Evolutionary conservation across 2,888 invertebrate genomes (phyloP).

Genomic region (Lymantria dispar): DNA sequence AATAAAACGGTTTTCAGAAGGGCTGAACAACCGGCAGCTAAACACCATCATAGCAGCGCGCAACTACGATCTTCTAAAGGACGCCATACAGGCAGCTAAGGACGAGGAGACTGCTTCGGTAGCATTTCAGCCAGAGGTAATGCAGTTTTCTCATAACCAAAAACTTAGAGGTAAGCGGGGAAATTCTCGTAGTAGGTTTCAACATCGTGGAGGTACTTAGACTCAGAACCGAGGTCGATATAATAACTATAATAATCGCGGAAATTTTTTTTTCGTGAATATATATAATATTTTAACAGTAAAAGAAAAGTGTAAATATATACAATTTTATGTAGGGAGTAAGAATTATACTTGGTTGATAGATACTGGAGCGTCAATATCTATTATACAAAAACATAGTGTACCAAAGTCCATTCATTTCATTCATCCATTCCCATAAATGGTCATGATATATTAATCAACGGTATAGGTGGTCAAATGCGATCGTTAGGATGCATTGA

Average conservation of each 20-base stretch:
- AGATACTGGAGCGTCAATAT: constrained; percentile 1
- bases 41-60: neutral
- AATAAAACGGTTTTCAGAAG: neutral
- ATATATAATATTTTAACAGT: neutral
- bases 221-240: neutral
- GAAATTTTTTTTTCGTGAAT: neutral
- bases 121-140: neutral
- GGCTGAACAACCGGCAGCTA: neutral
- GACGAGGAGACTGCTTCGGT: neutral
- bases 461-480: neutral
- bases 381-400: neutral
- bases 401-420: neutral
- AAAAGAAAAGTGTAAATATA: neutral
- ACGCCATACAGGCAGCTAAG: neutral
- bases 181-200: neutral
- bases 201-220: neutral
- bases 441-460: neutral
- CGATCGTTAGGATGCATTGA: neutral
- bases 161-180: neutral
- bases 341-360: neutral
- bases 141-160: neutral
- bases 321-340: neutral
- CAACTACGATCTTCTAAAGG: neutral
- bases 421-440: neutral
- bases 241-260: neutral